Percentiles rank a stretch among this genome's conserved stretches.
phyloP scores from a whole-genome alignment of 2,797 vertebrate genomes.

The Melanotaenia trifasciata region DNA sequence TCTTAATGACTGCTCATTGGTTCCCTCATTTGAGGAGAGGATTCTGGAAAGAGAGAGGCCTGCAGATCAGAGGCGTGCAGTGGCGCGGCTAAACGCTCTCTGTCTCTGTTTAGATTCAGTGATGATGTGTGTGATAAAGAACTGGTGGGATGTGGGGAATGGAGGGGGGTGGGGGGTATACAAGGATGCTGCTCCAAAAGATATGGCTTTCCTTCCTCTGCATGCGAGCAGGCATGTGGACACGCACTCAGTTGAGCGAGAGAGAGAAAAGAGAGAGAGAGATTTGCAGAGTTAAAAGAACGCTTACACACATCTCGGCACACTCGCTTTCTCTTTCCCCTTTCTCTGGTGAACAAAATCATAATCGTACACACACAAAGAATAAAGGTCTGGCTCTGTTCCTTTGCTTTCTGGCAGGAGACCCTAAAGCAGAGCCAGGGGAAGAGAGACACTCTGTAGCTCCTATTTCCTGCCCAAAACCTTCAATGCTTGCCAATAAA shows the following conservation, averaged over 20 bases:
- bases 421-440: conserved; percentile 64
- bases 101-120: conserved; percentile 76
- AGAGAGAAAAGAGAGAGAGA: background rate
- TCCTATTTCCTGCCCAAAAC: conserved; percentile 77
- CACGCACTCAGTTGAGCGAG: conserved; percentile 7
- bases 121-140: conserved; percentile 76
- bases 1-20: conserved; percentile 75
- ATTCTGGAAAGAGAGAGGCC: conserved; percentile 72
- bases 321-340: conserved; percentile 31
- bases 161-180: background rate
- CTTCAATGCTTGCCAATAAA: conserved; percentile 74
- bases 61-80: conserved; percentile 74
- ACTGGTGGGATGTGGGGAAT: conserved; percentile 46
- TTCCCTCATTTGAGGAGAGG: conserved; percentile 62
- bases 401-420: conserved; percentile 67
- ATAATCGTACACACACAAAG: conserved; percentile 38
- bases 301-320: conserved; percentile 42
- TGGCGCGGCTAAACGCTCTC: conserved; percentile 68
- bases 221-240: conserved; percentile 58
- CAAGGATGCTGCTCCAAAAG: conserved; percentile 69
- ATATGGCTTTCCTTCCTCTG: conserved; percentile 80
- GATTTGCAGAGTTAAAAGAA: conserved; percentile 47
- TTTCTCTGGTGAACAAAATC: conserved; percentile 54
- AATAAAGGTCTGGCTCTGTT: conserved; percentile 60
- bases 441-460: conserved; percentile 57